Evolutionary conservation across 2,888 invertebrate species (phyloP), one percentile per base, ranked within the genome.

Genomic region (Aporophyla lueneburgensis): DNA sequence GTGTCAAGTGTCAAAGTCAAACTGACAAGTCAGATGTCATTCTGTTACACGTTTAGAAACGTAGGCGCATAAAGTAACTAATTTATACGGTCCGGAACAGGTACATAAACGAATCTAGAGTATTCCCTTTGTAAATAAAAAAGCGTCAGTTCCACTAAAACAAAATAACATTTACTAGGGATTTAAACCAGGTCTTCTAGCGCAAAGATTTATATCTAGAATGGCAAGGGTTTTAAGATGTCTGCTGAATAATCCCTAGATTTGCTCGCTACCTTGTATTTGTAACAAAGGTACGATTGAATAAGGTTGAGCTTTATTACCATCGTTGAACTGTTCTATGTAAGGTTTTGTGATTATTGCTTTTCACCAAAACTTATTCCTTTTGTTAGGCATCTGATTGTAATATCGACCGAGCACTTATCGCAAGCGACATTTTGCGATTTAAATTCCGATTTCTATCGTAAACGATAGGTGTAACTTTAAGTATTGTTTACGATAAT

Each of bases 81-180:
- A n/a, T n/a, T n/a, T n/a, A n/a, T n/a, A n/a, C n/a, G n/a, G n/a
- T n/a, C n/a, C n/a, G n/a, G n/a, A n/a, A n/a, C n/a, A n/a, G n/a
- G n/a, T 46, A 46, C 43, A 46, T 46, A 46, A 43, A 24, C 0
- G 12, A 65, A 24, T 46, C 24, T 63, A 24, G 2, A 24, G 19
- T 24, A 27, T 5, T 21, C n/a, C 5, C 49, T n/a, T 61, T 10
- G 33, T 19, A n/a, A 7, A 43, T 43, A 40, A 49, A 21, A 54
- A 16, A 43, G 14, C n/a, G 76, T 76, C 24, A 33, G 24, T 46
- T 53, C 59, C 21, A 33, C 49, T 76, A 61, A 66, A 49, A 59
- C 24, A 75, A 67, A 19, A 24, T 9, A 54, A 54, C 21, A 27
- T n/a, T 54, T 65, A n/a, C 5, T 58, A 51, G 27, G 5, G 49